These are phyloP conservation scores for Myodes glareolus DNA, from an alignment of 2,113 vertebrate genomes.

Conservation along the genomic window DNA sequence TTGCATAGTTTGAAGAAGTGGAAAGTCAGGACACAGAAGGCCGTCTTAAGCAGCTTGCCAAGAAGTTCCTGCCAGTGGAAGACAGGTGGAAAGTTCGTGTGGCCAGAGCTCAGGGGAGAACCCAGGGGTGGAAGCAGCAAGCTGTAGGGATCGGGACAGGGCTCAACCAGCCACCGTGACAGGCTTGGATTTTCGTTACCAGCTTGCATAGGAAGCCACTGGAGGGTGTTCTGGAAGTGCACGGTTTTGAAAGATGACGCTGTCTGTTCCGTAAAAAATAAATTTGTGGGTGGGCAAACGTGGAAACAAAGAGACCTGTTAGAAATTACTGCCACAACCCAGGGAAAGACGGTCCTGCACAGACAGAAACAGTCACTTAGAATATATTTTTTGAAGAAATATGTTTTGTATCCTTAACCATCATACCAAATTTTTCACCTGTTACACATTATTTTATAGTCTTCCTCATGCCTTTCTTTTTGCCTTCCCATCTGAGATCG, in stretches of 20 bases:
- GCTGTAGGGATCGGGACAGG: neutral
- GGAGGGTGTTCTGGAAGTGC: neutral
- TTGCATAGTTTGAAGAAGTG: constrained; percentile 1
- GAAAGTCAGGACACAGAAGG: neutral
- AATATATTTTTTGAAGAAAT: constrained; percentile 35
- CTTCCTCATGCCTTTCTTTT: neutral
- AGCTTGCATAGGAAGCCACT: neutral
- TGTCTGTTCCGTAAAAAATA: neutral
- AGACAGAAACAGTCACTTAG: constrained; percentile 27
- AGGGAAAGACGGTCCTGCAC: neutral
- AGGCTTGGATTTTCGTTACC: neutral
- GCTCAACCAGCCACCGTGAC: neutral
- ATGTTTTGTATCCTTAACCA: constrained; percentile 38
- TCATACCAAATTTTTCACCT: neutral
- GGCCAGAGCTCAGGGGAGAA: neutral
- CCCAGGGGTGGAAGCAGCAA: neutral
- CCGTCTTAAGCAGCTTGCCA: neutral
- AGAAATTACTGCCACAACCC: neutral
- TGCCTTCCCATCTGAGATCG: neutral
- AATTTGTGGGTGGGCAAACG: neutral
- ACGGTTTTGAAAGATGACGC: constrained; percentile 22
- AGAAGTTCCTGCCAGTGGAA: neutral
- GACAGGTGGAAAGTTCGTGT: neutral
- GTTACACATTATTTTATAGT: neutral
- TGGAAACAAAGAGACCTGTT: constrained; percentile 31